Evolutionary conservation across 1,140 invertebrate species (phyloP).

Genomic region (Chymomyza costata): DNA sequence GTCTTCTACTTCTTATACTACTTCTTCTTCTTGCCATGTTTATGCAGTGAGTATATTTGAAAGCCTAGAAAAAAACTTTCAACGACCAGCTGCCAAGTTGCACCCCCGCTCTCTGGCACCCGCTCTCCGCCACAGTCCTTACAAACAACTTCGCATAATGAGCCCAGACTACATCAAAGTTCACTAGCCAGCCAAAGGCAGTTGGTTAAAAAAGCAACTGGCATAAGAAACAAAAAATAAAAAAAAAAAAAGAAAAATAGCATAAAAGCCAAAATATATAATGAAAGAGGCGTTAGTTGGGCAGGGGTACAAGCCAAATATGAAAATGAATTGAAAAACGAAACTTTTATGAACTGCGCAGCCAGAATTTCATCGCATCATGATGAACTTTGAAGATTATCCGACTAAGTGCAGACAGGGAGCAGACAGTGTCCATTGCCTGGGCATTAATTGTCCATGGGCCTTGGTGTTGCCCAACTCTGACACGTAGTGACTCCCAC

Average conservation of each 20-base stretch:
- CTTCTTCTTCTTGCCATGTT: slow-evolving; percentile 33
- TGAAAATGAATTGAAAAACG: slow-evolving; percentile 28
- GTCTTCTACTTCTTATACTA: slow-evolving; percentile 30
- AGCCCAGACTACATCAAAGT: slow-evolving; percentile 48
- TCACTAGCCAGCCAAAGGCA: slow-evolving; percentile 29
- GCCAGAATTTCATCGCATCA: no score
- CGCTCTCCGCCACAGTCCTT: slow-evolving; percentile 6
- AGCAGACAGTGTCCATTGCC: slow-evolving; percentile 4
- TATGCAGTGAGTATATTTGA: slow-evolving; percentile 68
- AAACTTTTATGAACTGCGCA: slow-evolving; percentile 35
- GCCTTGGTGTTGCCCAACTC: slow-evolving; percentile 33
- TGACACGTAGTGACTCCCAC: slow-evolving; percentile 34
- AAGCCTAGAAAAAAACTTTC: slow-evolving; percentile 49
- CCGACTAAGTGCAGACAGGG: not conserved
- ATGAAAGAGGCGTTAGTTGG: no score
- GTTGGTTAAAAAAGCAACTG: no score
- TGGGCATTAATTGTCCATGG: slow-evolving; percentile 30
- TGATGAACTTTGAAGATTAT: slow-evolving; percentile 42
- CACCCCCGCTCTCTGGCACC: not conserved
- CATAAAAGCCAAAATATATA: no score
- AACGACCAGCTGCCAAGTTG: slow-evolving; percentile 48
- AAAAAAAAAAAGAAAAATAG: no score
- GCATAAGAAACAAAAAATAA: slow-evolving; percentile 47
- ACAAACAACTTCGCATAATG: slow-evolving; percentile 65
- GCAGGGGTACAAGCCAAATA: not conserved